These are phyloP conservation scores for Asarcornis scutulata DNA, from an alignment of 2,113 vertebrate species.

Conservation along the genomic window DNA sequence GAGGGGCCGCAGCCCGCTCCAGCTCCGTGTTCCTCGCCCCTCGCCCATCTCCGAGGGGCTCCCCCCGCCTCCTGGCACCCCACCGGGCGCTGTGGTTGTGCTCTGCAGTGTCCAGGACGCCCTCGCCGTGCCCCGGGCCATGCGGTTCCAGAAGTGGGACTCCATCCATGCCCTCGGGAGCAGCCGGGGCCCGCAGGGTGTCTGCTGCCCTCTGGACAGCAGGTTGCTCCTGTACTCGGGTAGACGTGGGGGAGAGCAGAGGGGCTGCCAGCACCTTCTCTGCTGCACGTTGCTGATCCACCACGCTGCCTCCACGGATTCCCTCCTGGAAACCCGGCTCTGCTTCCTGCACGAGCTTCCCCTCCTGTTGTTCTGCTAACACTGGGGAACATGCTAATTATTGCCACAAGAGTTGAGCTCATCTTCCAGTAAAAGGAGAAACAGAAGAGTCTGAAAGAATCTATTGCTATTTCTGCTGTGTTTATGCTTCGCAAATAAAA, in stretches of 20 bases:
- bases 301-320: background rate
- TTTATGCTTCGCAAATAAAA: background rate
- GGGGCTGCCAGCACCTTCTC: background rate
- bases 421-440: conserved; percentile 4
- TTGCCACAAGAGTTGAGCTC: background rate
- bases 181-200: too few relatives aligned
- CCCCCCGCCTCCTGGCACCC: background rate
- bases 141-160: background rate
- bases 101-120: too few relatives aligned
- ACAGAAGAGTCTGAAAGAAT: background rate
- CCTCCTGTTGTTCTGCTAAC: background rate
- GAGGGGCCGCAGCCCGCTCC: too few relatives aligned
- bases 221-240: too few relatives aligned
- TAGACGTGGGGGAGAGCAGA: fast-evolving
- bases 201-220: too few relatives aligned
- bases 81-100: background rate
- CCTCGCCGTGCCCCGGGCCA: too few relatives aligned
- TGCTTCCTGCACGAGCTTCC: background rate
- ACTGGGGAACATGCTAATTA: background rate
- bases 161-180: too few relatives aligned
- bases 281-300: background rate
- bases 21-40: too few relatives aligned
- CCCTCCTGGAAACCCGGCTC: background rate
- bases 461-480: conserved; percentile 1
- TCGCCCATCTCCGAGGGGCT: background rate